Evolutionary conservation across 2,888 invertebrate species (phyloP), one percentile per base, ranked within the genome.

Genomic region (Pteria penguin): DNA sequence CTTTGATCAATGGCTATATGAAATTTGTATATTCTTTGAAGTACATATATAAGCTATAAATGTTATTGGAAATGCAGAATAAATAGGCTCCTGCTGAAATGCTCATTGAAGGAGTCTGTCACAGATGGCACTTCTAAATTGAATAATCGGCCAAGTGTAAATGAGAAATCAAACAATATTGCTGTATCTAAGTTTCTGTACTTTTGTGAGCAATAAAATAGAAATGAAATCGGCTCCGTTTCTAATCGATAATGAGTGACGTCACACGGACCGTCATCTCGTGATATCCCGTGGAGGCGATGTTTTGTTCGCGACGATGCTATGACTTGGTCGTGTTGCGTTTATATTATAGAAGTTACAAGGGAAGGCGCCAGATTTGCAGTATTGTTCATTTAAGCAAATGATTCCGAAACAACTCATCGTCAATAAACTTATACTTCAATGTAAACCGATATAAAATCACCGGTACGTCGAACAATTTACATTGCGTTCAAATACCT

Each of bases 151-250:
- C 71, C 33, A 70, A 54, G 63, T 36, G 57, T 61, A 76, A 67
- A 67, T 54, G 60, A 62, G 61, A 55, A 58, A 67, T 76, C 54
- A 55, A 61, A 55, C 62, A 54, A 58, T 63, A 63, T 70, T 45
- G 36, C 71, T 54, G 55, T 72, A 29, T 67, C 66, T 60, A 57
- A 65, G 55, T 71, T 66, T 61, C 72, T 45, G 67, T 67, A 71
- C 66, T 71, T 72, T 76, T 71, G 62, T 33, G 71, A 72, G 76
- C 61, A 72, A 76, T 76, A 76, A 76, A 76, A 76, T 55, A 61
- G 61, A 76, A 67, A 67, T 76, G 55, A 76, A 66, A 63, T 26
- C 29, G 54, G 36, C 60, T 45, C n/a, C 29, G 54, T 27, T 55
- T 63, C 55, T 54, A 55, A 33, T 45, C 54, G 8, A 18, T 54